Evolutionary conservation across 2,888 invertebrate species (phyloP).

Genomic region (Macrosoma leucophasiata): DNA sequence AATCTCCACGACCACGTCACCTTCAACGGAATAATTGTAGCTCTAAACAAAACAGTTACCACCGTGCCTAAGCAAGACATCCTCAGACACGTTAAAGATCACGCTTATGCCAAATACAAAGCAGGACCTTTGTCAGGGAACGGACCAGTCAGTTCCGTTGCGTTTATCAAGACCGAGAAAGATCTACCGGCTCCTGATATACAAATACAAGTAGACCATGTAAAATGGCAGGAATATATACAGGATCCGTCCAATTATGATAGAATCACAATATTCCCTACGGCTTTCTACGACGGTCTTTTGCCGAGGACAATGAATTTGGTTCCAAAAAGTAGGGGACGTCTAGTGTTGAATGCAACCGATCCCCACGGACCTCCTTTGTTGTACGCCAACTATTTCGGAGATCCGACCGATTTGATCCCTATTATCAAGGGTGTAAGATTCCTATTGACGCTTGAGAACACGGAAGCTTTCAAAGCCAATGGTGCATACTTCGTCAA

Average conservation of each 20-base stretch:
- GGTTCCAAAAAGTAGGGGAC: constrained; percentile 77
- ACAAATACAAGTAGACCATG: constrained; percentile 73
- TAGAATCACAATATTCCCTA: constrained; percentile 56
- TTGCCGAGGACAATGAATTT: constrained; percentile 74
- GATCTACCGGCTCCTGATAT: constrained; percentile 75
- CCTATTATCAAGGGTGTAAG: constrained; percentile 76
- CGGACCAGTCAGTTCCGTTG: constrained; percentile 71
- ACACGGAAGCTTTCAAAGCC: constrained; percentile 72
- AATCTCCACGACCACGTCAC: constrained; percentile 59
- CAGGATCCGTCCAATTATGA: constrained; percentile 60
- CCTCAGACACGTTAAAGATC: constrained; percentile 50
- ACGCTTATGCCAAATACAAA: constrained; percentile 42
- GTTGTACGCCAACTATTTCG: constrained; percentile 80
- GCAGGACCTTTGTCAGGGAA: constrained; percentile 69
- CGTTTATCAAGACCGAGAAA: constrained; percentile 72
- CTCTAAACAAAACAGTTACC: constrained; percentile 69
- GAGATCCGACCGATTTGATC: constrained; percentile 73
- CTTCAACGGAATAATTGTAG: constrained; percentile 64
- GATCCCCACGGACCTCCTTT: constrained; percentile 82
- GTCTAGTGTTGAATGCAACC: constrained; percentile 73
- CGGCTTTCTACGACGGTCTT: constrained; percentile 76
- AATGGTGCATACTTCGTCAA: constrained; percentile 73
- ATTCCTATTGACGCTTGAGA: constrained; percentile 71
- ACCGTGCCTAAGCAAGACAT: constrained; percentile 46
- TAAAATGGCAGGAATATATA: constrained; percentile 66